A percentile compares a stretch with the other conserved stretches of the same genome.
Conservation (phyloP, 2,113 vertebrate species). For the Zonotrichia leucophrys region DNA sequence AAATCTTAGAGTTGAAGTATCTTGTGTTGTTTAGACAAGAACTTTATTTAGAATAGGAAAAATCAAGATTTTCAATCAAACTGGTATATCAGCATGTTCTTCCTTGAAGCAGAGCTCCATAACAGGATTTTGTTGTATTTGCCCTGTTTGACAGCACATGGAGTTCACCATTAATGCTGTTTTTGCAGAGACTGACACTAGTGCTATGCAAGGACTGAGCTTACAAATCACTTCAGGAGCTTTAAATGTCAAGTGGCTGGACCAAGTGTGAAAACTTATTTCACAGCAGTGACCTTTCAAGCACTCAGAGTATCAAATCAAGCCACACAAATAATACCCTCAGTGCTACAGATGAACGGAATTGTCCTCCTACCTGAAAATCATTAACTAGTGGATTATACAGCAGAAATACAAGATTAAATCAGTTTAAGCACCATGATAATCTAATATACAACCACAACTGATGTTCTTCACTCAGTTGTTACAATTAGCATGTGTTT, state of each 20-base stretch:
- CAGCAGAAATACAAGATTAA: not conserved
- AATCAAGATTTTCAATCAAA: not conserved
- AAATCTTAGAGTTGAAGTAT: not conserved
- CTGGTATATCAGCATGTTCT: not conserved
- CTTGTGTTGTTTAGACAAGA: not conserved
- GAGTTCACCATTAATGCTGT: not conserved
- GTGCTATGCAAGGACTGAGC: not conserved
- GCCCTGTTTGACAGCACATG: not conserved
- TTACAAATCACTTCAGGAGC: conserved; percentile 1
- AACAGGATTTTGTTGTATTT: not conserved
- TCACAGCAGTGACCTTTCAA: conserved; percentile 32
- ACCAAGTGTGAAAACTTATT: not conserved
- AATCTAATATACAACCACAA: not conserved
- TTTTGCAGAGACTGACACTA: not conserved
- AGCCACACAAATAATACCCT: not conserved
- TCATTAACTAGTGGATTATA: not conserved
- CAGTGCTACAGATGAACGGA: not conserved
- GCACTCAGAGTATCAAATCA: not conserved
- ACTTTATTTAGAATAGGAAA: not conserved
- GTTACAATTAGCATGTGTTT: not conserved
- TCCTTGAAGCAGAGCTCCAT: not conserved
- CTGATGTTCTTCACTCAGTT: not conserved
- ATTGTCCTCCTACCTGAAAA: not conserved
- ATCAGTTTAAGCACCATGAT: not conserved
- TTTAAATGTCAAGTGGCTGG: conserved; percentile 35